Evolutionary conservation across 1,140 invertebrate species (phyloP).

Genomic region (Heliconius nattereri): DNA sequence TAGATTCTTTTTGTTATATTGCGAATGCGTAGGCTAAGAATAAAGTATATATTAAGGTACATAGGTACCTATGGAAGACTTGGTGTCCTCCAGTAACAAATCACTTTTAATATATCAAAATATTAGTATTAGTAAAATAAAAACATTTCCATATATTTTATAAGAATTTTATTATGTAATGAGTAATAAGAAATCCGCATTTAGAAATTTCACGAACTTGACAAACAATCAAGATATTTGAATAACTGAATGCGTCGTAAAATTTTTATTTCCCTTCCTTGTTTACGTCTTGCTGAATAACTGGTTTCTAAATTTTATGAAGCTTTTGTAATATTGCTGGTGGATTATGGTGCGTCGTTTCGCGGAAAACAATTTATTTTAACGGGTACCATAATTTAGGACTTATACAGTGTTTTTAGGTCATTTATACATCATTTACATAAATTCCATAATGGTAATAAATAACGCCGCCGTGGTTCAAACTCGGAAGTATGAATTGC

Average conservation of each 20-base stretch:
- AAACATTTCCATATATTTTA: not conserved
- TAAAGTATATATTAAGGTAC: too few species aligned
- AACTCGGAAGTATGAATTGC: too few species aligned
- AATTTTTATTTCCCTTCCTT: conserved; percentile 33
- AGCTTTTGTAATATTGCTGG: conserved; percentile 59
- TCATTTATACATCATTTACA: conserved; percentile 8
- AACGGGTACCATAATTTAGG: conserved; percentile 20
- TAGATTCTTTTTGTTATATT: too few species aligned
- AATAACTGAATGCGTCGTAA: conserved; percentile 21
- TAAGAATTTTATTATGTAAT: not conserved
- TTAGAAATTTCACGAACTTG: conserved; percentile 5
- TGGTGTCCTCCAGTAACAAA: too few species aligned
- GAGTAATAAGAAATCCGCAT: not conserved
- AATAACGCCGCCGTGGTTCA: not conserved
- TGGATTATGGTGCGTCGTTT: conserved; percentile 55
- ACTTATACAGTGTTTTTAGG: not conserved
- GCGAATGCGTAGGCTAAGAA: too few species aligned
- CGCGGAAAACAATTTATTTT: conserved; percentile 43
- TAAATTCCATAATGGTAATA: not conserved
- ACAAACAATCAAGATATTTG: conserved; percentile 15
- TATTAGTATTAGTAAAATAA: too few species aligned
- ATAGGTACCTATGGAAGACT: too few species aligned
- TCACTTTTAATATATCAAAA: too few species aligned
- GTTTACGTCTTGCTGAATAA: conserved; percentile 63
- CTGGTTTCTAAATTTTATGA: conserved; percentile 65